Evolutionary conservation across 1,140 invertebrate species (phyloP).

Genomic region (Spodoptera litura): DNA sequence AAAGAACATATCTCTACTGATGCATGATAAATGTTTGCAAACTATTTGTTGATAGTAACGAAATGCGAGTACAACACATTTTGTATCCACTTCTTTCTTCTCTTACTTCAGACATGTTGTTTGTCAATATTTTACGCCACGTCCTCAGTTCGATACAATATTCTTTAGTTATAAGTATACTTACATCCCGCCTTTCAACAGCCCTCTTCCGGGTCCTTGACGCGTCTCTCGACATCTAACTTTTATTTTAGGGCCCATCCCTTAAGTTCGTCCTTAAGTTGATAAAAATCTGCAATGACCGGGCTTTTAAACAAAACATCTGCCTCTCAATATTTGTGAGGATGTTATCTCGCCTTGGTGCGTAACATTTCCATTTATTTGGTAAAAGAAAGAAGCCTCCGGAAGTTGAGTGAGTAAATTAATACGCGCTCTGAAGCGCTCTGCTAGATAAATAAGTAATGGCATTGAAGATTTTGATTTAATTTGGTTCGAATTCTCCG

Average conservation of each 20-base stretch:
- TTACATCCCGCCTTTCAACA: background rate
- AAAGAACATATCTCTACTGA: too few relatives aligned
- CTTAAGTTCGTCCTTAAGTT: background rate
- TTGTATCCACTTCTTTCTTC: too few relatives aligned
- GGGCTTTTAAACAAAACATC: background rate
- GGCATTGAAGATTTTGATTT: slow-evolving; percentile 5
- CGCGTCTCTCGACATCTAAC: background rate
- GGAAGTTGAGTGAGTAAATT: slow-evolving; percentile 1
- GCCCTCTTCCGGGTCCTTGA: too few relatives aligned
- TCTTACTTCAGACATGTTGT: too few relatives aligned
- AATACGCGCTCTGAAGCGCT: too few relatives aligned
- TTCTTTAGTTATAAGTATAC: background rate
- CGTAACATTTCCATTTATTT: background rate
- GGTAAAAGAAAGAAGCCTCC: background rate
- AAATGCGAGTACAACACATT: too few relatives aligned
- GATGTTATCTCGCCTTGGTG: background rate
- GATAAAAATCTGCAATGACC: background rate
- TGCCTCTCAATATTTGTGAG: too few relatives aligned
- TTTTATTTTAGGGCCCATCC: background rate
- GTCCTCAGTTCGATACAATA: too few relatives aligned
- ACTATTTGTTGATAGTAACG: too few relatives aligned
- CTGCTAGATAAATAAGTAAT: background rate
- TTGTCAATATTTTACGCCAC: too few relatives aligned
- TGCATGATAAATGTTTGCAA: too few relatives aligned
- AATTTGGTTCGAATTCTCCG: background rate